Percentiles rank a stretch among this genome's conserved stretches.
These are phyloP conservation scores for Lemur catta DNA, from an alignment of 2,797 vertebrate genomes.

Conservation along the genomic window DNA sequence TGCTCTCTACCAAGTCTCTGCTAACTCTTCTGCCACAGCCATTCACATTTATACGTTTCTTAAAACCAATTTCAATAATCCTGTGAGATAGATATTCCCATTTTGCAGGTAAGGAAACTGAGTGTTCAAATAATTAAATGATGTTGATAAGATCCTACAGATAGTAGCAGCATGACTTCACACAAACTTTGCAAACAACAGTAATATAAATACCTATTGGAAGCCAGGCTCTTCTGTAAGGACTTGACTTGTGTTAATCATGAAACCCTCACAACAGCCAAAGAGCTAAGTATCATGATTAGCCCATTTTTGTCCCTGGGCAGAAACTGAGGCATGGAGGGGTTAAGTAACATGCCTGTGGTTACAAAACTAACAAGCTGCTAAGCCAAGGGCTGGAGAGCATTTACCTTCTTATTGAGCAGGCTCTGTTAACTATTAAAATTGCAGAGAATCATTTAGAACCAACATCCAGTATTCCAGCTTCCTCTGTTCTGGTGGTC, in stretches of 20 bases:
- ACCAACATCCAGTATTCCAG: no score
- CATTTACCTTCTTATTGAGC: background rate
- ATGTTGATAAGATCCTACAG: no score
- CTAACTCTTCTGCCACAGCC: background rate
- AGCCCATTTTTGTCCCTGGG: background rate
- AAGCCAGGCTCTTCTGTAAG: background rate
- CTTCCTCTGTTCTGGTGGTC: no score
- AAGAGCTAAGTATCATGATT: background rate
- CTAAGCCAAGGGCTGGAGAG: background rate
- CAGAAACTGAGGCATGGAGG: background rate
- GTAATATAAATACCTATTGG: background rate
- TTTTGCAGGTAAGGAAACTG: background rate
- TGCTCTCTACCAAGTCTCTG: background rate
- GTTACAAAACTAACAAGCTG: background rate
- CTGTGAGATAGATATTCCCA: background rate
- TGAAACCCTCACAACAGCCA: background rate
- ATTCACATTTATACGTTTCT: background rate
- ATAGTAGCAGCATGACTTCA: background rate
- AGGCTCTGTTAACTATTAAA: background rate
- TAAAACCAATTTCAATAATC: background rate
- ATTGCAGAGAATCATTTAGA: background rate
- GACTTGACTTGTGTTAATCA: background rate
- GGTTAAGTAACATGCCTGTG: background rate
- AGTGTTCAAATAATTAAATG: background rate
- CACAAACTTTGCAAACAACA: background rate